Evolutionary conservation across 1,140 invertebrate species (phyloP).

Genomic region (Limonius californicus): DNA sequence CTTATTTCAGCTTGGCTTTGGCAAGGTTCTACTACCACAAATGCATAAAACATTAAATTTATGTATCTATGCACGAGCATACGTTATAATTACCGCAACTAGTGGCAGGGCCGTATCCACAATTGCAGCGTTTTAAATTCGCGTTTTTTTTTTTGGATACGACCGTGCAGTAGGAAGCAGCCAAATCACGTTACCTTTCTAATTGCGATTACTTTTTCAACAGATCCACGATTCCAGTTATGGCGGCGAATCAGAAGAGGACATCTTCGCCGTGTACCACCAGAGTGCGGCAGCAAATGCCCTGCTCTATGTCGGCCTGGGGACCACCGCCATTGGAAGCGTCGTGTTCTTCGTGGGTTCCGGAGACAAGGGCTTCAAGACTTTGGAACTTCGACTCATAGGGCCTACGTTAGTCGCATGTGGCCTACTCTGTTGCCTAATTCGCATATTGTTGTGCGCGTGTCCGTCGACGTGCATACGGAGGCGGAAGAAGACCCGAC

Average conservation of each 20-base stretch:
- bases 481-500: constrained; percentile 38
- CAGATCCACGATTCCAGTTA: constrained; percentile 74
- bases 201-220: no score
- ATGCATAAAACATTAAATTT: no score
- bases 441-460: constrained; percentile 57
- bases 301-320: constrained; percentile 79
- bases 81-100: no score
- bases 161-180: no score
- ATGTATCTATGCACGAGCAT: no score
- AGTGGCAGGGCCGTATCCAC: no score
- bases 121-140: no score
- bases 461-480: constrained; percentile 48
- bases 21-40: no score
- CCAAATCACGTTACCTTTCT: no score
- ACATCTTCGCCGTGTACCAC: constrained; percentile 51
- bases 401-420: constrained; percentile 65
- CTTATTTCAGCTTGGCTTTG: no score
- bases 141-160: no score
- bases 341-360: constrained; percentile 86
- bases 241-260: constrained; percentile 61
- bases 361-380: constrained; percentile 86
- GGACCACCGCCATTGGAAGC: constrained; percentile 74
- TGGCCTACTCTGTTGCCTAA: constrained; percentile 55
- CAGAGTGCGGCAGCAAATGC: constrained; percentile 68
- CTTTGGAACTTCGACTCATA: constrained; percentile 74